Evolutionary conservation across 2,113 vertebrate genomes (phyloP).

Genomic region (Solea solea): DNA sequence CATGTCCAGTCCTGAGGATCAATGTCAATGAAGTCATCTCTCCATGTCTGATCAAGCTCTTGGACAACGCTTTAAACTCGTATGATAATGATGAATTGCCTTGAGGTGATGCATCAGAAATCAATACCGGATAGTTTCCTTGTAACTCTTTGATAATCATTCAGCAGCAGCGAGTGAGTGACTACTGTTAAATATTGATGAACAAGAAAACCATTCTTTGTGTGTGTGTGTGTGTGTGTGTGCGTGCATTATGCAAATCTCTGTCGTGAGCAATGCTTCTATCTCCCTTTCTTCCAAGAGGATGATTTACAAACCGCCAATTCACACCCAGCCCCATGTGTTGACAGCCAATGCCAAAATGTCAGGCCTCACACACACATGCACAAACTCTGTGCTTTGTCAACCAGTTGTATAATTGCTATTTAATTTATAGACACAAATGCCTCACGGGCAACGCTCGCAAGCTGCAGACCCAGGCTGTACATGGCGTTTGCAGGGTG

Average conservation of each 20-base stretch:
- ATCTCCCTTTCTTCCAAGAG: constrained; percentile 9
- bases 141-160: constrained; percentile 29
- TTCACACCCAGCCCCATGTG: constrained; percentile 60
- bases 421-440: constrained; percentile 76
- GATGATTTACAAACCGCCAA: constrained; percentile 72
- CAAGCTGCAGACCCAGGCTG: constrained; percentile 49
- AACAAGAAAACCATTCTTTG: background rate
- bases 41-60: constrained; percentile 46
- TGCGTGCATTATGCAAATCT: background rate
- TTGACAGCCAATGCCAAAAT: constrained; percentile 66
- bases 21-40: constrained; percentile 54
- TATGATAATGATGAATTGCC: constrained; percentile 22
- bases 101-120: constrained; percentile 7
- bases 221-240: background rate
- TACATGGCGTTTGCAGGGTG: constrained; percentile 25
- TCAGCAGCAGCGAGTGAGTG: constrained; percentile 14
- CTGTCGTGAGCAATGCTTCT: background rate
- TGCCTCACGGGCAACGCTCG: constrained; percentile 54
- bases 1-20: constrained; percentile 69
- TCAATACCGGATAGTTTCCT: constrained; percentile 18
- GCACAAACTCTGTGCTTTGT: constrained; percentile 70
- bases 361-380: constrained; percentile 41
- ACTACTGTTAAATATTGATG: constrained; percentile 7
- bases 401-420: constrained; percentile 73
- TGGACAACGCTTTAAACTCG: constrained; percentile 54